Conservation (phyloP, 2,113 vertebrate genomes). For the Tonatia bakeri region DNA sequence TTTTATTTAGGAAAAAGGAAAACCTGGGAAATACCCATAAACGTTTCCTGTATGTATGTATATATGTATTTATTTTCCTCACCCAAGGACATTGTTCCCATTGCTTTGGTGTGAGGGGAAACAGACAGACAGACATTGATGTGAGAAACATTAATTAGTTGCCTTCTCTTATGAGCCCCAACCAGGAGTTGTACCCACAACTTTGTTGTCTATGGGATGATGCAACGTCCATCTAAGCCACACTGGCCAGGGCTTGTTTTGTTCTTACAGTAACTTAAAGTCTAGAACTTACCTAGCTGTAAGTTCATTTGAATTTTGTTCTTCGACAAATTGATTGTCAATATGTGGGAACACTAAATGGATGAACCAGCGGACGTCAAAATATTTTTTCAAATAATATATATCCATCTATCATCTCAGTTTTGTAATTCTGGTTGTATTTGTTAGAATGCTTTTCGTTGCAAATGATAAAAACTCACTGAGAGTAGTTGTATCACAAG, state of each 20-base stretch:
- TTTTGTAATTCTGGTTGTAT: not conserved
- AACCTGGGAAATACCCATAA: not conserved
- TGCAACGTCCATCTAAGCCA: too few species aligned
- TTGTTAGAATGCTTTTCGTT: not conserved
- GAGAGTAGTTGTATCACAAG: not conserved
- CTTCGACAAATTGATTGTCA: not conserved
- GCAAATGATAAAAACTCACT: not conserved
- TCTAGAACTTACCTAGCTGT: not conserved
- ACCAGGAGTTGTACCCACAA: too few species aligned
- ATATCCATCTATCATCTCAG: not conserved
- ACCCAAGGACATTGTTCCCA: too few species aligned
- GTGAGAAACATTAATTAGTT: too few species aligned
- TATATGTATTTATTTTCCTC: too few species aligned
- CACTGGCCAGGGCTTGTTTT: not conserved
- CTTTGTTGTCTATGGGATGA: too few species aligned
- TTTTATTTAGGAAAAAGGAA: slow-evolving; percentile 20
- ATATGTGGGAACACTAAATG: not conserved
- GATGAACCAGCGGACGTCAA: not conserved
- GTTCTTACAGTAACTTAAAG: slow-evolving; percentile 64
- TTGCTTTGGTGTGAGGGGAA: too few species aligned
- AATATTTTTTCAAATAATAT: not conserved
- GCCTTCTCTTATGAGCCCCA: too few species aligned
- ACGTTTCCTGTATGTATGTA: slow-evolving; percentile 9
- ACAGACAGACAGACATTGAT: too few species aligned
- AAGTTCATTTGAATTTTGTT: slow-evolving; percentile 21